Evolutionary conservation across 2,113 vertebrate genomes (phyloP), one percentile per base, ranked within the genome.

Genomic region (Nanorana parkeri): DNA sequence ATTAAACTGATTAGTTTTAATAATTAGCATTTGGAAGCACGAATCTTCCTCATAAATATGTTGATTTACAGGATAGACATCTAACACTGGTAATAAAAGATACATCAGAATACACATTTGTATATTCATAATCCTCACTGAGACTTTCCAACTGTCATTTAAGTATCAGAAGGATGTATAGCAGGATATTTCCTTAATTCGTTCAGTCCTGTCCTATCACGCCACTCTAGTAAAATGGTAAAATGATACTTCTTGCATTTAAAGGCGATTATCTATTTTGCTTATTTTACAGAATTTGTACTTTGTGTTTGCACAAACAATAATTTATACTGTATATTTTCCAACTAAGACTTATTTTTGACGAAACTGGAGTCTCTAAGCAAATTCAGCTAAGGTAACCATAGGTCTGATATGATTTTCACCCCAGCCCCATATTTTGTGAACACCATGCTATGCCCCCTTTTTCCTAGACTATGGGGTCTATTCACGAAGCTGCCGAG

Each of bases 1-100:
- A 94, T 94, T 94, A 94, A 94, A 91, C 90, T 92, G 91, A 94
- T 93, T 94, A 93, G 94, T 94, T 94, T 94, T 94, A 93, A 94
- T 94, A 92, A 94, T 92, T 91, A 90, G 93, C 88, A 91, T 91
- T 94, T 91, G 91, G 90, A 94, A 92, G 91, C 92, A 92, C 91
- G 92, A 93, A 94, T 94, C 91, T 58, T 75, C 69, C 93, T 92
- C 93, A 93, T 92, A 82, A 82, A 94, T 94, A 94, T 94, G 94
- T 94, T 94, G 93, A 93, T 93, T 94, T 93, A 93, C 89, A 86
- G 84, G 89, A 89, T 93, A 93, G 94, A 89, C 91, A 92, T 89
- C 92, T 92, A 91, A 92, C 88, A 88, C 58, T 89, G 89, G 92
- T 93, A 94, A 94, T 94, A 93, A 88, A 93, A 91, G 54, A 78